These are phyloP conservation scores for Oxytorus armatus DNA, from an alignment of 2,888 invertebrate genomes.

Conservation along the genomic window DNA sequence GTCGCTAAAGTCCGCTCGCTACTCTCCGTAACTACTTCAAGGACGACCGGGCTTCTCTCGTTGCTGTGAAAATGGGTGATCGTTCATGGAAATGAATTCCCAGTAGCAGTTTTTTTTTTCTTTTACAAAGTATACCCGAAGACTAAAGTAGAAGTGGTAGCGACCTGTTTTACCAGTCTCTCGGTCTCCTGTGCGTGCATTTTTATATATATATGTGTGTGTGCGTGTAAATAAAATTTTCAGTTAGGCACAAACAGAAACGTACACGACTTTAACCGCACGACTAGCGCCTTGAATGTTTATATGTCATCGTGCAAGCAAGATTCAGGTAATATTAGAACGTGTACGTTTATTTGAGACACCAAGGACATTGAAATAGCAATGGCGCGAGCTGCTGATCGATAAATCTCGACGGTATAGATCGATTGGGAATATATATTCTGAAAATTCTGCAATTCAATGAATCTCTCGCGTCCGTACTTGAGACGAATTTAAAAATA, in stretches of 20 bases:
- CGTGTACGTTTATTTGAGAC: constrained; percentile 64
- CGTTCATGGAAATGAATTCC: constrained; percentile 69
- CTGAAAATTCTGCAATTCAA: constrained; percentile 53
- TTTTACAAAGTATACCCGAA: constrained; percentile 38
- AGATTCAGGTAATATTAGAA: constrained; percentile 64
- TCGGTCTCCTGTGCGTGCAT: no score
- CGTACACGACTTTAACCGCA: constrained; percentile 27
- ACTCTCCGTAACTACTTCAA: constrained; percentile 64
- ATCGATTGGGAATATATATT: constrained; percentile 10
- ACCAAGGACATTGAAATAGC: constrained; percentile 61
- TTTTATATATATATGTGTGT: no score
- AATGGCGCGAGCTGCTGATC: constrained; percentile 46
- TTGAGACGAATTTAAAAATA: constrained; percentile 24
- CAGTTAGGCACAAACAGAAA: constrained; percentile 25
- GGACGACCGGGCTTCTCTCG: constrained; percentile 65
- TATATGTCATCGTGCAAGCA: constrained; percentile 29
- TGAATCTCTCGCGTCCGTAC: constrained; percentile 25
- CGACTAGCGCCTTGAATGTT: constrained; percentile 32
- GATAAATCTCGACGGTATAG: constrained; percentile 38
- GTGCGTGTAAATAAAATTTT: constrained; percentile 56
- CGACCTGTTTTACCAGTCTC: constrained; percentile 44
- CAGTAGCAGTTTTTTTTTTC: constrained; percentile 57
- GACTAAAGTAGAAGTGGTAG: constrained; percentile 9
- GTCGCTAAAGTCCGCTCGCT: constrained; percentile 65
- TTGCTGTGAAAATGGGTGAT: constrained; percentile 66